Conservation (phyloP, 2,888 invertebrate genomes). For the Epistrophella euchroma region DNA sequence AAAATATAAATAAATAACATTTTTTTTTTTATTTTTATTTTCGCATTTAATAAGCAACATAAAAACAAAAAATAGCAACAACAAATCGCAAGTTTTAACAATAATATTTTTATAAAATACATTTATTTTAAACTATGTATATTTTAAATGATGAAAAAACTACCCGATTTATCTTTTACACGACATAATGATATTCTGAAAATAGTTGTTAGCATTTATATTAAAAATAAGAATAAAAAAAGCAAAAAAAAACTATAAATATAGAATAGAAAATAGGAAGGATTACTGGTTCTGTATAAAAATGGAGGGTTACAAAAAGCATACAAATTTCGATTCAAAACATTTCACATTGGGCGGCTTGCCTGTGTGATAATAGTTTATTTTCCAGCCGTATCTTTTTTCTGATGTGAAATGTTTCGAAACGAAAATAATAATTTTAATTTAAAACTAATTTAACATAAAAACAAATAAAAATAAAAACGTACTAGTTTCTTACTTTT, state of each 20-base stretch:
- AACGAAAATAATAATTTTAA: constrained; percentile 48
- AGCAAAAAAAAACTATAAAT: constrained; percentile 34
- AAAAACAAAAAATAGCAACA: not conserved
- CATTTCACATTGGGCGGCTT: constrained; percentile 79
- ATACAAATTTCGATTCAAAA: constrained; percentile 57
- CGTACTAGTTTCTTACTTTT: constrained; percentile 61
- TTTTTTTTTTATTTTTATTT: constrained; percentile 36
- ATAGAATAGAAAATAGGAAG: constrained; percentile 53
- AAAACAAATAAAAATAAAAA: constrained; percentile 27
- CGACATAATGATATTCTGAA: constrained; percentile 47
- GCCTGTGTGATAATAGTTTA: constrained; percentile 84
- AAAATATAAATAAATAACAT: constrained; percentile 30
- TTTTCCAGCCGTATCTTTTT: constrained; percentile 76
- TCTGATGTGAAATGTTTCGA: constrained; percentile 61
- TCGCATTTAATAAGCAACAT: not conserved
- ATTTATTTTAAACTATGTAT: constrained; percentile 51
- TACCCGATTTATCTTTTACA: constrained; percentile 52
- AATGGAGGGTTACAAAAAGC: constrained; percentile 16
- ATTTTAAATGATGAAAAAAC: constrained; percentile 60
- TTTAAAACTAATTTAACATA: constrained; percentile 27
- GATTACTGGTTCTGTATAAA: constrained; percentile 41
- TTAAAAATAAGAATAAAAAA: constrained; percentile 51
- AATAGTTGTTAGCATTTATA: constrained; percentile 74
- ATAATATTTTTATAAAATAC: constrained; percentile 36
- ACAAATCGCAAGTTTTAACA: constrained; percentile 40